Percentiles rank a stretch among this genome's conserved stretches.
phyloP scores from a whole-genome alignment of 2,797 vertebrate genomes.

The Coendou prehensilis region DNA sequence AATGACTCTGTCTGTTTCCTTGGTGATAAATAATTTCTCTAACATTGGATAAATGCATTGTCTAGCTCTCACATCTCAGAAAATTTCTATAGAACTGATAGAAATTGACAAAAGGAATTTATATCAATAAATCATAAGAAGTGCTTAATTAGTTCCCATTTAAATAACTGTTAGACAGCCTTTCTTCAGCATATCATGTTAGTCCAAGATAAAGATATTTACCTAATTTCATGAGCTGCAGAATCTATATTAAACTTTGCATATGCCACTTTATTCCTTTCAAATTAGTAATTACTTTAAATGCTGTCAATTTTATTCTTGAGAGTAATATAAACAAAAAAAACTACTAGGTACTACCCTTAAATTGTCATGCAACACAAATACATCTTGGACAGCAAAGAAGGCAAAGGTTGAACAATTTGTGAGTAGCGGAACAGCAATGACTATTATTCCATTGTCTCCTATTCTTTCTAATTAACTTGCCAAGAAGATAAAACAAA shows the following conservation, averaged over 20 bases:
- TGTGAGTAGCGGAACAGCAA: background rate
- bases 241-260: conserved; percentile 6
- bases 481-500: background rate
- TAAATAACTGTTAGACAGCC: conserved; percentile 15
- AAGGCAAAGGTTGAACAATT: background rate
- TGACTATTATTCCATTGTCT: background rate
- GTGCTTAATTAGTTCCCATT: conserved; percentile 65
- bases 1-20: background rate
- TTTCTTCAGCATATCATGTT: conserved; percentile 29
- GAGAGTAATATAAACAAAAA: background rate
- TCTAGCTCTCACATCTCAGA: background rate
- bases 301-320: background rate
- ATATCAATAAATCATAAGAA: conserved; percentile 62
- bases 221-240: conserved; percentile 69
- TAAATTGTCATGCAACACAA: background rate
- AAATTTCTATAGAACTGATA: background rate
- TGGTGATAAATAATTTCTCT: background rate
- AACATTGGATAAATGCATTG: background rate
- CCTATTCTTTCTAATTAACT: background rate
- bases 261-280: conserved; percentile 20
- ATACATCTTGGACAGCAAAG: background rate
- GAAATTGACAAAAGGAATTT: conserved; percentile 30
- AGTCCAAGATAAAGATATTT: conserved; percentile 52
- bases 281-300: conserved; percentile 27
- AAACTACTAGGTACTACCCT: background rate